Evolutionary conservation across 2,797 vertebrate species (phyloP).

Genomic region (Enteromius afrohamiltoni): DNA sequence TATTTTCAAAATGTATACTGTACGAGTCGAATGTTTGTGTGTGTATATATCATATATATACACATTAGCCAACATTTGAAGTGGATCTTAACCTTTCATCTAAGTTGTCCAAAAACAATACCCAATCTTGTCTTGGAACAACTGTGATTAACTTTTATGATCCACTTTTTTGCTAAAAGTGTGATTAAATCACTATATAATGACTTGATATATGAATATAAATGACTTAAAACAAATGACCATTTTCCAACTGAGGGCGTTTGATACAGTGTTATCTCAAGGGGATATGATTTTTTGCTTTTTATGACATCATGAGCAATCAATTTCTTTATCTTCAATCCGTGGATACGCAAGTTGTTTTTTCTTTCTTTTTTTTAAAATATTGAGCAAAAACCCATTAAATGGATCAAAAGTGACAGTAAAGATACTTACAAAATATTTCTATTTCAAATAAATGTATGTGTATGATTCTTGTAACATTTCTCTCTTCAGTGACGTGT

Average conservation of each 20-base stretch:
- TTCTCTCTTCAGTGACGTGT: slow-evolving; percentile 84
- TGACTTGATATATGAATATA: neutral
- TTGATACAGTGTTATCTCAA: neutral
- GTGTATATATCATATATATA: too few species aligned
- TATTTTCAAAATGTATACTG: too few species aligned
- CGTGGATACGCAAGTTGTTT: neutral
- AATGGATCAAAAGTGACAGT: neutral
- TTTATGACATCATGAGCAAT: neutral
- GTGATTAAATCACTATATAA: neutral
- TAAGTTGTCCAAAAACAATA: too few species aligned
- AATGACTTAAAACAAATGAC: neutral
- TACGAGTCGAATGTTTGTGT: too few species aligned
- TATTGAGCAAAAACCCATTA: neutral
- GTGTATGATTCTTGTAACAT: neutral
- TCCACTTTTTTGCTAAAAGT: neutral
- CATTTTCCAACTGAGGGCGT: neutral
- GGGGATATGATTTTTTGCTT: neutral
- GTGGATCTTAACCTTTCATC: too few species aligned
- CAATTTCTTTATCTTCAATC: neutral
- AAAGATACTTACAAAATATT: neutral
- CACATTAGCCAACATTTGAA: too few species aligned
- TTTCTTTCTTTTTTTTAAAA: neutral
- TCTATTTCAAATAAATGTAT: neutral
- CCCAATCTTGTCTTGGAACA: too few species aligned
- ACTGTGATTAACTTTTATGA: too few species aligned